Base-by-base conservation (phyloP, 1,140 invertebrate species). In the Episyrphus balteatus region DNA sequence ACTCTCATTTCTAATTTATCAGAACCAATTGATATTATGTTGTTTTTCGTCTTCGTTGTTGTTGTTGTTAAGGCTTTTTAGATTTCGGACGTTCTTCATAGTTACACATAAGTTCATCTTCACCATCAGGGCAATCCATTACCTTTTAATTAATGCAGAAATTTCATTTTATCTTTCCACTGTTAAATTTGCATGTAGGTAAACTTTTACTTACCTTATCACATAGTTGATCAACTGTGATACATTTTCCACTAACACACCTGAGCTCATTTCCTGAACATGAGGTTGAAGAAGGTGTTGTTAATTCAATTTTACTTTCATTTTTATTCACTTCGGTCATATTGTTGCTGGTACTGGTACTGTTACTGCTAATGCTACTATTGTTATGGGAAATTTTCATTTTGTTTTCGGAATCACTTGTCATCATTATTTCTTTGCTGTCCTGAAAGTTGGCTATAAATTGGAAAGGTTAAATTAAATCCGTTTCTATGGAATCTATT, bases 201-300 rank as follows among this genome's bases (percentile, higher is more conserved):
- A n/a, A 6, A 1, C 3, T 30, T 26, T 10, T 5, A 7, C 54
- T 51, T 42, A 68, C 66, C 61, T 75, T 76, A 55, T 81, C 77
- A 48, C 79, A 81, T 12, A 80, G 70, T 54, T 80, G 77, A 11
- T 71, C 62, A 12, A 80, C 64, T 1, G 75, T 76, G 42, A 80
- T 80, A 56, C 78, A 81, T 39, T 77, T 66, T 8, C 77, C 77
- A 52, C 78, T 78, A 2, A 80, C 73, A 52, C 78, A 81, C 12
- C 77, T 70, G 19, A 80, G 60, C 51, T 80, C 76, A 0, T 75
- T 72, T 17, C 66, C 60, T 12, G 73, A 72, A 52, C 78, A 80
- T 51, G 31, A 36, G 54, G 36, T 40, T 17, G 38, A 5, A 7
- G 50, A 31, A 2, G 39, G 46, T 8, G n/a, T 49, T 21, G 46